Evolutionary conservation across 2,113 vertebrate species (phyloP).

Genomic region (Regulus satrapa): DNA sequence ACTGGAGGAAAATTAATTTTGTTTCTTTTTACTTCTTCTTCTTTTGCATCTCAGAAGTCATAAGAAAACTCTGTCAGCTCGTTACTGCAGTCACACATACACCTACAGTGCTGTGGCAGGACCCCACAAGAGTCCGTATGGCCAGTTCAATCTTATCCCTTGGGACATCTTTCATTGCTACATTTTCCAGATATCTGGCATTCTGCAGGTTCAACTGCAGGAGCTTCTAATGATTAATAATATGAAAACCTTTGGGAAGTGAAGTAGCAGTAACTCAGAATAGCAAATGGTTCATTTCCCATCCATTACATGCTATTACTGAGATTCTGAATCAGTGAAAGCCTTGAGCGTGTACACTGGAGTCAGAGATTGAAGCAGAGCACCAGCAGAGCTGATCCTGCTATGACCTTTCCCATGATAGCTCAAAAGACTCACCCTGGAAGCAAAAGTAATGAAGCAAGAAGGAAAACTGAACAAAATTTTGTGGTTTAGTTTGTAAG

Average conservation of each 20-base stretch:
- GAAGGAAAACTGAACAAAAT: not conserved
- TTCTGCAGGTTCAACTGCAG: not conserved
- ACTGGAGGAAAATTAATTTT: not conserved
- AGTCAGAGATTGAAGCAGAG: not conserved
- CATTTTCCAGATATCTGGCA: constrained; percentile 31
- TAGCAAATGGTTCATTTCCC: not conserved
- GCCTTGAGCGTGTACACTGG: not conserved
- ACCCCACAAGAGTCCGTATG: not conserved
- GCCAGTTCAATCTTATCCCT: not conserved
- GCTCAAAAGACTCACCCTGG: not conserved
- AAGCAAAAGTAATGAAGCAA: not conserved
- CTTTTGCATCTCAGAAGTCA: not conserved
- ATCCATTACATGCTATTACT: not conserved
- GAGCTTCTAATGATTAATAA: not conserved
- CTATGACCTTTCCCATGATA: not conserved
- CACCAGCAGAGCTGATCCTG: not conserved
- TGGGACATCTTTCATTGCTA: not conserved
- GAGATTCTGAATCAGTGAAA: not conserved
- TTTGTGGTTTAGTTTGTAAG: not conserved
- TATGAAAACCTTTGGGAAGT: not conserved
- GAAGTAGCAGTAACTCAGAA: not conserved
- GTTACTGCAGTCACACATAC: not conserved
- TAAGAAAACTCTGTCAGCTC: not conserved
- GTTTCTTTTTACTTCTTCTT: not conserved
- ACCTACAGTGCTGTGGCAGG: not conserved